Percentiles rank a stretch among this genome's conserved stretches.
These are phyloP conservation scores for Moxostoma hubbsi DNA, from an alignment of 2,797 vertebrate genomes.

Conservation along the genomic window DNA sequence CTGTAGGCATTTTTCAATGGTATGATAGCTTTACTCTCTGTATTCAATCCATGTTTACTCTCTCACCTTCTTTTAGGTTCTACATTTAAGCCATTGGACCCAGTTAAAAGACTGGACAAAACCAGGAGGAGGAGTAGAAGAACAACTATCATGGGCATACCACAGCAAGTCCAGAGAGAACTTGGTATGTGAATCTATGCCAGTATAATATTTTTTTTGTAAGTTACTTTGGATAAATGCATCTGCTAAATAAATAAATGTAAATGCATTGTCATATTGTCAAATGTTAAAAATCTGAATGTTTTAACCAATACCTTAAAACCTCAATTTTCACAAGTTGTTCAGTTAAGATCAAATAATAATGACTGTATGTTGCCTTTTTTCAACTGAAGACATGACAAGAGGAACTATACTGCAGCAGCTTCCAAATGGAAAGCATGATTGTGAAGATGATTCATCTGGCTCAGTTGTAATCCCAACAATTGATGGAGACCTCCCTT, in stretches of 20 bases:
- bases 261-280: too few species aligned
- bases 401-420: slow-evolving; percentile 71
- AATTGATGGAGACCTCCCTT: slow-evolving; percentile 78
- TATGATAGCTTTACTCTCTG: not conserved
- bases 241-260: too few species aligned
- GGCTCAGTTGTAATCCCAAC: slow-evolving; percentile 78
- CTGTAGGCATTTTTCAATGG: not conserved
- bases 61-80: slow-evolving; percentile 67
- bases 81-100: slow-evolving; percentile 81
- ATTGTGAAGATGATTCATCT: slow-evolving; percentile 55
- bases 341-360: not conserved
- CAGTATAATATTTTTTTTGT: not conserved
- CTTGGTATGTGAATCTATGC: slow-evolving; percentile 79
- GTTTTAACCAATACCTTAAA: too few species aligned
- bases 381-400: slow-evolving; percentile 68
- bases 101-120: slow-evolving; percentile 75
- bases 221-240: not conserved
- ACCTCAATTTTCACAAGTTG: not conserved
- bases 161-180: slow-evolving; percentile 93
- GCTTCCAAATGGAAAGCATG: slow-evolving; percentile 50
- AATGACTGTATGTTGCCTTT: not conserved
- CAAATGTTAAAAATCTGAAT: too few species aligned
- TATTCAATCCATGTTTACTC: not conserved
- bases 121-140: slow-evolving; percentile 83
- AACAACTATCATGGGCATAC: slow-evolving; percentile 94